Evolutionary conservation across 2,888 invertebrate species (phyloP), one percentile per base, ranked within the genome.

Genomic region (Drosophila rellima): DNA sequence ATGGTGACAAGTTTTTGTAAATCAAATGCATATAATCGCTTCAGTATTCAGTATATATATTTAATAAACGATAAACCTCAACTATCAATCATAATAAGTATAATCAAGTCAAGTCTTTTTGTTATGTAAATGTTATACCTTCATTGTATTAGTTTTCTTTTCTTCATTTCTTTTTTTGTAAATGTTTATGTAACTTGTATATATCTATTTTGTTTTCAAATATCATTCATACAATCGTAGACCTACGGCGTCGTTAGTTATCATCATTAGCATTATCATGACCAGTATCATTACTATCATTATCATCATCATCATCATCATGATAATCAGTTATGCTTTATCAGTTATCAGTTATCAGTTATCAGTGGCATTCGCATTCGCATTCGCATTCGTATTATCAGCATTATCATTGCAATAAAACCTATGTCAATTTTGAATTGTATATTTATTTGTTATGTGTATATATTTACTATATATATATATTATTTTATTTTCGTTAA

Each of bases 71-170:
- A 62, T 50, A 63, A 65, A 59, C 33, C 60, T 68, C 70, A 70
- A 79, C 73, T 73, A 65, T 72, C 60, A 76, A 76, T 82, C 70
- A 70, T 71, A 73, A 71, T 71, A 71, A 71, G 64, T 78, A 70
- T 70, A 85, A 88, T 88, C 83, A 83, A 83, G 83, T 83, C 86
- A 83, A 83, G 88, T 83, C 83, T 83, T 83, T 87, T 88, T 87
- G 78, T 71, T 88, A 82, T 82, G 85, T 88, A 74, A 83, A 87
- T 88, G 72, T 85, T 78, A 70, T 76, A 79, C 80, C 71, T 73
- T 87, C 79, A 48, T 81, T 81, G 68, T 70, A 78, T 80, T 69
- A 64, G 74, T 78, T 83, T 82, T 37, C n/a, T 20, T 18, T 11
- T 5, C 11, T 74, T 13, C n/a, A 13, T 39, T 17, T 26, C 11